Percentiles rank a stretch among this genome's conserved stretches.
Evolutionary conservation across 1,140 invertebrate species (phyloP).

Genomic region (Heliconius himera): DNA sequence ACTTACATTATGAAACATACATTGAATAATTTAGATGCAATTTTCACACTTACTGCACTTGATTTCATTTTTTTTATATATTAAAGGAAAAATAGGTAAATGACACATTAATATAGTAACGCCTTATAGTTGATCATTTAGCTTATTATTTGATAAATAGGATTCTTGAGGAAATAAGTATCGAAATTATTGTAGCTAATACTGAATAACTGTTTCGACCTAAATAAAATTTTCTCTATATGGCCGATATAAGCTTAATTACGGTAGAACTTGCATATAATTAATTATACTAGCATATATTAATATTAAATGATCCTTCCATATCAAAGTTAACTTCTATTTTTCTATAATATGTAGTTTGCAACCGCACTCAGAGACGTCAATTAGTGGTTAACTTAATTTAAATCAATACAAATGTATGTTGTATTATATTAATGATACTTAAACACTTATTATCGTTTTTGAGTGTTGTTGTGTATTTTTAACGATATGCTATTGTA

Average conservation of each 20-base stretch:
- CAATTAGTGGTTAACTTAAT: background rate
- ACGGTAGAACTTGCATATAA: background rate
- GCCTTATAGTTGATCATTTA: too few relatives aligned
- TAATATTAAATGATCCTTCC: constrained; percentile 10
- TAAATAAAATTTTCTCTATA: background rate
- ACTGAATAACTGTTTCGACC: background rate
- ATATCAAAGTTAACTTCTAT: constrained; percentile 18
- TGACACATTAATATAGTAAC: too few relatives aligned
- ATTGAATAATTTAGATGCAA: too few relatives aligned
- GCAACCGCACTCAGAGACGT: background rate
- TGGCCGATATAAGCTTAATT: background rate
- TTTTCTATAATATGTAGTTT: constrained; percentile 9
- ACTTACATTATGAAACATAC: too few relatives aligned
- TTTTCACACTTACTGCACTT: too few relatives aligned
- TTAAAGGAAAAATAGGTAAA: too few relatives aligned
- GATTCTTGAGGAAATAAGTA: background rate
- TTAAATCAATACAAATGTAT: background rate
- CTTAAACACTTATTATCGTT: background rate
- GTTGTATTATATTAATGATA: background rate
- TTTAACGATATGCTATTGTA: background rate
- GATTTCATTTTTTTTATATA: too few relatives aligned
- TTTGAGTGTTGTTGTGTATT: background rate
- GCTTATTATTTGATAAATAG: too few relatives aligned
- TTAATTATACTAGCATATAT: background rate
- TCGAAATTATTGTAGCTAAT: background rate